Conservation (phyloP, 1,140 invertebrate species). For the Nasonia giraulti region DNA sequence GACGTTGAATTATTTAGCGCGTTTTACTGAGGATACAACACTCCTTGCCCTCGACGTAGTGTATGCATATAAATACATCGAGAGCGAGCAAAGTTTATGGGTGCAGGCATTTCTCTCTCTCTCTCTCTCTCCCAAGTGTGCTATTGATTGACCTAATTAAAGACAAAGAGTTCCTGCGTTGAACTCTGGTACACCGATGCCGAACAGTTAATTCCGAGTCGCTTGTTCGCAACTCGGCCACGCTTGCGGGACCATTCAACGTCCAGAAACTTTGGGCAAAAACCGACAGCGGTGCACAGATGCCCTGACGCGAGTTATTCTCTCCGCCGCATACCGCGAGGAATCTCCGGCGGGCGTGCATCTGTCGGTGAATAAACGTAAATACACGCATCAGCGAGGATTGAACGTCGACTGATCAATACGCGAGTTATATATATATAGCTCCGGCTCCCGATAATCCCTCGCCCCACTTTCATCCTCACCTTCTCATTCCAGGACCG, state of each 20-base stretch:
- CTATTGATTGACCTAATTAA: not conserved
- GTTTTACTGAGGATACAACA: not conserved
- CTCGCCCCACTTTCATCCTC: not conserved
- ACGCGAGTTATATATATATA: not conserved
- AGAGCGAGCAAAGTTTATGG: not conserved
- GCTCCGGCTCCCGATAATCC: not conserved
- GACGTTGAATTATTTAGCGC: not conserved
- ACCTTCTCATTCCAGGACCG: not conserved
- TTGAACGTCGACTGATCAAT: not conserved
- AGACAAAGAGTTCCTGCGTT: not conserved
- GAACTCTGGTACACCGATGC: not conserved
- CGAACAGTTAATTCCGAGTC: not conserved
- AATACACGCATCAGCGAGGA: no score
- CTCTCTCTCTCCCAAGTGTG: not conserved
- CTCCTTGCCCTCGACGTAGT: not conserved
- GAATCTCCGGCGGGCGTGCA: no score
- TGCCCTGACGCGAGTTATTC: no score
- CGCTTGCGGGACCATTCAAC: not conserved
- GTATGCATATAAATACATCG: not conserved
- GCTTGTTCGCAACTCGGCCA: not conserved
- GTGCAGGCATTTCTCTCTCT: not conserved
- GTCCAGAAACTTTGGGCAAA: not conserved
- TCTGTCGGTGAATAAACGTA: no score
- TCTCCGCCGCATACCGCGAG: no score
- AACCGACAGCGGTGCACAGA: not conserved